Base-by-base conservation (phyloP, 2,797 vertebrate genomes). In the Cuculus canorus region DNA sequence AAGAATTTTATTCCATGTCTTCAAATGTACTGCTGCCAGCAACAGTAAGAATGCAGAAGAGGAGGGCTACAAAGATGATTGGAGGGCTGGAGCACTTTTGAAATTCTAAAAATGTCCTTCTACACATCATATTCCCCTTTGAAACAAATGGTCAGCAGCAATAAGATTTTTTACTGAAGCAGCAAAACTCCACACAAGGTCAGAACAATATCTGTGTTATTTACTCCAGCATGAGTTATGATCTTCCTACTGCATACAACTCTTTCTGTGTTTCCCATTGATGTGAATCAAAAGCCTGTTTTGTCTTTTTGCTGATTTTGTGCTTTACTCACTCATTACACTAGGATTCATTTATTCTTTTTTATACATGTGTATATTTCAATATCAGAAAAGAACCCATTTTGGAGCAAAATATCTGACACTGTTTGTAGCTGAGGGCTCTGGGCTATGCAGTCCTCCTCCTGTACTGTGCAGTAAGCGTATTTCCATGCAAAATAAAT, bases 201-300 rank as follows among this genome's bases (percentile, higher is more conserved):
- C 71, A 27, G 78, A 92, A 94, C 94, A 95, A 82, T 96, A 68
- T 93, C 81, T 92, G n/a, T 68, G 82, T 85, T 94, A 95, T 95
- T 96, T 96, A 90, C 88, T 96, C 68, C 81, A 75, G 72, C 0
- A 0, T 95, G 90, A 97, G 78, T 94, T 96, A 95, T 93, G 86
- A 82, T 84, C 95, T 94, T 90, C 94, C 94, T 64, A 68, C 92
- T 91, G 68, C 11, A 6, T 27, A 64, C 83, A 61, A 50, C 70
- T 32, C 56, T 37, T 82, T 90, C 64, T 92, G 41, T 88, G 86
- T 82, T 93, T 88, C 56, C 53, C n/a, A 17, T 45, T 94, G 68
- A 96, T 86, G 88, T 64, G 95, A 60, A 92, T 91, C 82, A 92
- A 93, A 97, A 86, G 89, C 39, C 50, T 90, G 16, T 57, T 73